A percentile compares a stretch with the other conserved stretches of the same genome.
These are phyloP conservation scores for Fregetta grallaria DNA, from an alignment of 2,113 vertebrate genomes.

Conservation along the genomic window DNA sequence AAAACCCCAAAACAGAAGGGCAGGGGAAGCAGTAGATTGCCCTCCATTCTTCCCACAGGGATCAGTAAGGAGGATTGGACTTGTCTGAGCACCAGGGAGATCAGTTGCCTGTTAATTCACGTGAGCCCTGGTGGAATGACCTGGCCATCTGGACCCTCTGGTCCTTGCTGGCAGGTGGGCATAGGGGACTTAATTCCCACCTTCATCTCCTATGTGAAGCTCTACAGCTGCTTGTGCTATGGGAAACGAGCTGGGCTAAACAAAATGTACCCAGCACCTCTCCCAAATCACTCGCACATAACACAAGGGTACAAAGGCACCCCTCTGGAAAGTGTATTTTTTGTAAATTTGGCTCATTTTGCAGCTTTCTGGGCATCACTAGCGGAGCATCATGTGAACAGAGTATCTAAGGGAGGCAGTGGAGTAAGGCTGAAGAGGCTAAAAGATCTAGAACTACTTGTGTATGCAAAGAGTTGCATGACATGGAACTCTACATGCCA, in stretches of 20 bases:
- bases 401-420: neutral
- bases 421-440: neutral
- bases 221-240: neutral
- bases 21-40: neutral
- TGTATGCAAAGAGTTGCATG: neutral
- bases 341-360: neutral
- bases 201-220: neutral
- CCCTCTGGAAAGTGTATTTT: accelerated
- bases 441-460: neutral
- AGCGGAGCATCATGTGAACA: neutral
- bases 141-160: neutral
- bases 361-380: neutral
- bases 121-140: neutral
- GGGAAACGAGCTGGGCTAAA: neutral
- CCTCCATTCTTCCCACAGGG: neutral
- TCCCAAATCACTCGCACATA: neutral
- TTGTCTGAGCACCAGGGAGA: neutral
- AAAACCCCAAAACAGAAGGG: neutral
- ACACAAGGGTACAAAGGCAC: neutral
- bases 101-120: neutral
- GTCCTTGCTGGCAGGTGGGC: neutral
- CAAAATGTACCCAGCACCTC: neutral
- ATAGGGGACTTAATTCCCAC: neutral
- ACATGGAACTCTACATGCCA: accelerated
- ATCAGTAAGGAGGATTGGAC: neutral